Conservation (phyloP, 2,888 invertebrate species). For the Bellardia bayeri region DNA sequence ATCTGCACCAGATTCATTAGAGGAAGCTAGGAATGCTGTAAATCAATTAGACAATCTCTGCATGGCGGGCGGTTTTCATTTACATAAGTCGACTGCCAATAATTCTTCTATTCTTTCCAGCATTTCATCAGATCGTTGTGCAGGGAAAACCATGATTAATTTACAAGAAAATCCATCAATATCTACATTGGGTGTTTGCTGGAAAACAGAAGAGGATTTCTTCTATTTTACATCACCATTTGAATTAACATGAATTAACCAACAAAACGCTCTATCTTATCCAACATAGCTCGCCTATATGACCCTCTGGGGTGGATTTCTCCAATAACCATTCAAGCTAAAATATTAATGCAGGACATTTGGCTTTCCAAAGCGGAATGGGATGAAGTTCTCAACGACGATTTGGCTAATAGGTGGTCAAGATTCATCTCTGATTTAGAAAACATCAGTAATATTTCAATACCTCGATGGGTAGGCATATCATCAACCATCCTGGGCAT, state of each 20-base stretch:
- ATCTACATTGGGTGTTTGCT: slow-evolving; percentile 38
- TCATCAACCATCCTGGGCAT: slow-evolving; percentile 12
- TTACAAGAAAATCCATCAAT: slow-evolving; percentile 31
- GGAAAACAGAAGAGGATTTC: slow-evolving; percentile 30
- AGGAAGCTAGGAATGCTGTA: not conserved
- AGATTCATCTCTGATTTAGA: slow-evolving; percentile 27
- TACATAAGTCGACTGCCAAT: slow-evolving; percentile 3
- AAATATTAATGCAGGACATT: slow-evolving; percentile 45
- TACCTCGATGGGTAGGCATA: slow-evolving; percentile 30
- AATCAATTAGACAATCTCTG: slow-evolving; percentile 14
- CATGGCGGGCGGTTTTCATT: slow-evolving; percentile 24
- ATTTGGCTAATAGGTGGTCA: slow-evolving; percentile 27
- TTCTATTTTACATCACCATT: slow-evolving; percentile 23
- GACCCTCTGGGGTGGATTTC: slow-evolving; percentile 48
- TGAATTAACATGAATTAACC: not conserved
- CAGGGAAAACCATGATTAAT: not conserved
- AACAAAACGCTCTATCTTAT: slow-evolving; percentile 30
- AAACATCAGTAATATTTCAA: slow-evolving; percentile 23
- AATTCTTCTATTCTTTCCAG: slow-evolving; percentile 3
- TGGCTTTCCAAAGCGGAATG: slow-evolving; percentile 21
- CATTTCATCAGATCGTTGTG: not conserved
- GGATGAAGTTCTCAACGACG: slow-evolving; percentile 21
- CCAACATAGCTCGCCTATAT: slow-evolving; percentile 17
- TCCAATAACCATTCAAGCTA: slow-evolving; percentile 28
- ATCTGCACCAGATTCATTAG: slow-evolving; percentile 74